phyloP scores from a whole-genome alignment of 2,113 vertebrate species.

The Rana temporaria region DNA sequence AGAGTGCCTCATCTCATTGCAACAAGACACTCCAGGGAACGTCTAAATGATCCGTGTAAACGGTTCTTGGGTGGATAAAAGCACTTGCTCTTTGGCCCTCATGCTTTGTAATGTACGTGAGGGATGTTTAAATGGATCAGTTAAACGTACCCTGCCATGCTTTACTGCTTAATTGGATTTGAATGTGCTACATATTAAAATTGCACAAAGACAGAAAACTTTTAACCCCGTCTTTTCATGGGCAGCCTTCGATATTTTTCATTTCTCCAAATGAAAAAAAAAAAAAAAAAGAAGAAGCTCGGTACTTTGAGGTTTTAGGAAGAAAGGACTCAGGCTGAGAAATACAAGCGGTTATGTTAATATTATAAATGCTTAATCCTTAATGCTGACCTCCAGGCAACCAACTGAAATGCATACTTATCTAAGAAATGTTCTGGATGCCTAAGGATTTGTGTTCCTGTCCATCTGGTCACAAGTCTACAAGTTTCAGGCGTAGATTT shows the following conservation, averaged over 20 bases:
- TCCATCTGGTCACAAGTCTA: no score
- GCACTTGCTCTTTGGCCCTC: slow-evolving; percentile 54
- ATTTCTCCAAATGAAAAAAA: neutral
- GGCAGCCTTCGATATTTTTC: neutral
- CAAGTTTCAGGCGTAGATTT: no score
- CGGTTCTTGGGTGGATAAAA: slow-evolving; percentile 56
- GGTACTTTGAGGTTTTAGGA: neutral
- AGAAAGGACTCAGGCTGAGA: neutral
- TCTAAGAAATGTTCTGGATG: no score
- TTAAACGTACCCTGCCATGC: slow-evolving; percentile 56
- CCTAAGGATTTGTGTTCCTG: no score
- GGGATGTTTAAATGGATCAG: slow-evolving; percentile 56
- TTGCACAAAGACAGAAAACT: slow-evolving; percentile 21
- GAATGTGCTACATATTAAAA: slow-evolving; percentile 55
- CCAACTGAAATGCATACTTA: no score
- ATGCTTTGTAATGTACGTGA: slow-evolving; percentile 57
- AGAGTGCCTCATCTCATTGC: slow-evolving; percentile 51
- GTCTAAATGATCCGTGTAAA: slow-evolving; percentile 57
- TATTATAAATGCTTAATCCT: no score
- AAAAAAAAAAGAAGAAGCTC: neutral
- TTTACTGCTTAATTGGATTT: slow-evolving; percentile 58
- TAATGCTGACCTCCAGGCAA: no score
- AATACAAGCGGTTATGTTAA: no score
- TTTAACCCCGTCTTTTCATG: slow-evolving; percentile 5
- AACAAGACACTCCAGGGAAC: slow-evolving; percentile 52